Evolutionary conservation across 2,888 invertebrate genomes (phyloP).

Genomic region (Tipula unca): DNA sequence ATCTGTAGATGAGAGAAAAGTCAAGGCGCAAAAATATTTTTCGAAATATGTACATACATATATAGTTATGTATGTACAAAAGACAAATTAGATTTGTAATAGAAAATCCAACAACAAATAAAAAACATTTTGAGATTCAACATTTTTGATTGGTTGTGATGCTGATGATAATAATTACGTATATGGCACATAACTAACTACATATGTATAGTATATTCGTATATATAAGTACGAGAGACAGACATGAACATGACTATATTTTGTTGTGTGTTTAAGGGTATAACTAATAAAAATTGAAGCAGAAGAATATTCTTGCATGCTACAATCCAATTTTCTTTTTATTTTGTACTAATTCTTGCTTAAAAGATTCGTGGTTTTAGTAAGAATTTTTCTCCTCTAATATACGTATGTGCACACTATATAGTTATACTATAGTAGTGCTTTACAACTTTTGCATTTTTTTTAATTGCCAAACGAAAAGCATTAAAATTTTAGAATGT

Average conservation of each 20-base stretch:
- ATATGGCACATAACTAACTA: neutral
- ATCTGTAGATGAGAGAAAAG: constrained; percentile 3
- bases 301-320: neutral
- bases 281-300: neutral
- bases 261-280: neutral
- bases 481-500: constrained; percentile 2
- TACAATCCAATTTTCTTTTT: neutral
- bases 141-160: neutral
- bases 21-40: neutral
- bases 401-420: neutral
- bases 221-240: neutral
- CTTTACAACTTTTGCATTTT: neutral
- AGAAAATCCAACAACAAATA: neutral
- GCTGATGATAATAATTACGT: neutral
- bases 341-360: neutral
- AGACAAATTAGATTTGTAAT: neutral
- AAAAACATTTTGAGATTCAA: neutral
- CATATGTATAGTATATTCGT: neutral
- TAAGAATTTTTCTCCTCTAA: neutral
- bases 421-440: neutral
- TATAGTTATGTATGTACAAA: neutral
- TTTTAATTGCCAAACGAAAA: constrained; percentile 9
- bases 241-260: neutral
- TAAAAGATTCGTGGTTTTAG: constrained; percentile 14
- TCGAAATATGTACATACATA: neutral